Evolutionary conservation across 2,888 invertebrate species (phyloP).

Genomic region (Drosophila pseudotakahashii): DNA sequence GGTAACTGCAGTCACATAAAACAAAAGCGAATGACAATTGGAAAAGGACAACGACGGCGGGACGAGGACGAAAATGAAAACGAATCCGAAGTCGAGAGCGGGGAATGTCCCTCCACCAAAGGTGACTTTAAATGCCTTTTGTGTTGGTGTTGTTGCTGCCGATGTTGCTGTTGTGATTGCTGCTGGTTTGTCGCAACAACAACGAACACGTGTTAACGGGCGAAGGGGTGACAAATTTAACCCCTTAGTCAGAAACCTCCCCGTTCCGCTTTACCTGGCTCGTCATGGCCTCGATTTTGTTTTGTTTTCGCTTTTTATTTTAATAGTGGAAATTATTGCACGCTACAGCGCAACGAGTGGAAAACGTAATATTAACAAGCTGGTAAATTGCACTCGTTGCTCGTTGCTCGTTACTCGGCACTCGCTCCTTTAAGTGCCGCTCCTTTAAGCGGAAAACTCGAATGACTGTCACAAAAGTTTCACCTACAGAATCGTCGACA

Average conservation of each 20-base stretch:
- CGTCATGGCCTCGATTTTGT: constrained; percentile 50
- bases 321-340: constrained; percentile 68
- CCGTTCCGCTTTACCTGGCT: constrained; percentile 34
- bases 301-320: constrained; percentile 47
- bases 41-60: constrained; percentile 61
- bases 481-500: neutral
- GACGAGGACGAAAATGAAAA: constrained; percentile 1
- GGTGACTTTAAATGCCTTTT: constrained; percentile 76
- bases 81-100: neutral
- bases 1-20: constrained; percentile 69
- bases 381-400: constrained; percentile 46
- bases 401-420: constrained; percentile 14
- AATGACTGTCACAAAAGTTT: neutral
- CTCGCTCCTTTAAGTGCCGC: constrained; percentile 33
- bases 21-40: constrained; percentile 71
- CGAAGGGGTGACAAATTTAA: constrained; percentile 48
- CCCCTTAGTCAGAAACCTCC: constrained; percentile 9
- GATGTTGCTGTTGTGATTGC: constrained; percentile 65
- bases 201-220: constrained; percentile 37
- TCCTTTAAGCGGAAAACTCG: constrained; percentile 13
- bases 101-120: constrained; percentile 55
- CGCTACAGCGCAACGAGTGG: constrained; percentile 23
- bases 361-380: constrained; percentile 46
- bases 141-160: constrained; percentile 60
- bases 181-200: constrained; percentile 61